These are phyloP conservation scores for Harpagifer antarcticus DNA, from an alignment of 2,797 vertebrate species.

Conservation along the genomic window DNA sequence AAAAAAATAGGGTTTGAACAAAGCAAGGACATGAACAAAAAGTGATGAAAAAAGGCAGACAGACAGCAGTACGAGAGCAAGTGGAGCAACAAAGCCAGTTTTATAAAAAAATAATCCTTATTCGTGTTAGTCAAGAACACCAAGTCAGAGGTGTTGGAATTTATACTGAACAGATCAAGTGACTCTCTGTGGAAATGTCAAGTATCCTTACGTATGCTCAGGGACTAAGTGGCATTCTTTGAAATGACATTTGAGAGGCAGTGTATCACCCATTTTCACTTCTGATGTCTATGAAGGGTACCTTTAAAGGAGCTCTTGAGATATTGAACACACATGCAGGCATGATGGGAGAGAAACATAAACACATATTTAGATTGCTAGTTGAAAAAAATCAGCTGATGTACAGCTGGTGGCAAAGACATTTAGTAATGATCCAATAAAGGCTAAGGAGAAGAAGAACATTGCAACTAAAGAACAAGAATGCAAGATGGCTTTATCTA, in stretches of 20 bases:
- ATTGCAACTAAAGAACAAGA: neutral
- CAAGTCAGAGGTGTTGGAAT: slow-evolving; percentile 5
- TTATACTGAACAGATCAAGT: slow-evolving; percentile 34
- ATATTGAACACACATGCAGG: neutral
- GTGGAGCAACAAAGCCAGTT: neutral
- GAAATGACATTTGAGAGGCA: slow-evolving; percentile 9
- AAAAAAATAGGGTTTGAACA: neutral
- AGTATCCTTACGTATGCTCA: slow-evolving; percentile 30
- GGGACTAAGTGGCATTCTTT: slow-evolving; percentile 16
- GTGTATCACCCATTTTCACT: neutral
- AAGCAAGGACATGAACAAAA: slow-evolving; percentile 7
- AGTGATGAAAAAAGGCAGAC: neutral
- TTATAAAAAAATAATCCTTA: neutral
- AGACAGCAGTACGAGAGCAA: neutral
- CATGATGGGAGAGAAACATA: neutral
- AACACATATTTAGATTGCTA: too few relatives aligned
- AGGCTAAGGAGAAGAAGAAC: neutral
- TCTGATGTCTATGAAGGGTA: slow-evolving; percentile 8
- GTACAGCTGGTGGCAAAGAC: neutral
- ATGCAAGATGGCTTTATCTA: neutral
- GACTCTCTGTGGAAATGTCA: slow-evolving; percentile 29
- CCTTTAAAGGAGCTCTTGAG: neutral
- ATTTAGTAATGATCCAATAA: neutral
- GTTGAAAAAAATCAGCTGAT: neutral
- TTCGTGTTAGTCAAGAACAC: slow-evolving; percentile 16